These are phyloP conservation scores for Chiroxiphia lanceolata DNA, from an alignment of 2,797 vertebrate genomes.

Conservation along the genomic window DNA sequence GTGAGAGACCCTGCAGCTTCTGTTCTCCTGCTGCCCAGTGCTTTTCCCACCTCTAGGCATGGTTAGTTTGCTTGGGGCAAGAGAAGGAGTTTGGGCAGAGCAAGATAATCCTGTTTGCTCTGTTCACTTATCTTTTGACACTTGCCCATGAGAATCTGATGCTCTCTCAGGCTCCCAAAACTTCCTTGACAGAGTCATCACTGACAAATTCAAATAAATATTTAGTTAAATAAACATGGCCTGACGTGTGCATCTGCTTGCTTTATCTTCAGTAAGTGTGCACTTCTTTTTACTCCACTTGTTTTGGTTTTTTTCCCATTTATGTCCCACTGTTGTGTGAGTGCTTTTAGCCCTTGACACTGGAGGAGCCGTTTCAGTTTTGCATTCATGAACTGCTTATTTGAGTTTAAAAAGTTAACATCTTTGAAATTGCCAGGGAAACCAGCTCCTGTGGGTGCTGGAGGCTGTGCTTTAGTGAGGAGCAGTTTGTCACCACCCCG, in stretches of 20 bases:
- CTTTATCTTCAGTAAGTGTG: neutral
- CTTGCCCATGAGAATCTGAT: rapidly evolving
- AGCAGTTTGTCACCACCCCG: rapidly evolving
- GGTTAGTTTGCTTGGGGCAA: neutral
- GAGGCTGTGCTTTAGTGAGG: neutral
- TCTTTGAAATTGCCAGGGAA: rapidly evolving
- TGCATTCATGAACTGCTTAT: rapidly evolving
- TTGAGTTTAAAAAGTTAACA: neutral
- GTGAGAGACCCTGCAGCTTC: neutral
- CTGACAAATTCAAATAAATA: neutral
- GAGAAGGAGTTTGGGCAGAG: neutral
- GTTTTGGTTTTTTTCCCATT: neutral
- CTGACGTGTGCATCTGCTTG: neutral
- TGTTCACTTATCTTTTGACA: neutral
- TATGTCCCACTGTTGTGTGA: neutral
- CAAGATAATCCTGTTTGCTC: neutral
- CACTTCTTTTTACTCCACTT: neutral
- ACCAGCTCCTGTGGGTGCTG: neutral
- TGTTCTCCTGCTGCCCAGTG: neutral
- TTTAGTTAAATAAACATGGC: neutral
- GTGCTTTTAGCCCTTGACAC: neutral
- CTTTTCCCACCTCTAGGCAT: neutral
- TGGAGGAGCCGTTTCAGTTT: rapidly evolving
- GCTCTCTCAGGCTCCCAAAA: neutral
- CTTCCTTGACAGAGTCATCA: neutral